Conservation (phyloP, 2,888 invertebrate genomes). For the Lycaena phlaeas region DNA sequence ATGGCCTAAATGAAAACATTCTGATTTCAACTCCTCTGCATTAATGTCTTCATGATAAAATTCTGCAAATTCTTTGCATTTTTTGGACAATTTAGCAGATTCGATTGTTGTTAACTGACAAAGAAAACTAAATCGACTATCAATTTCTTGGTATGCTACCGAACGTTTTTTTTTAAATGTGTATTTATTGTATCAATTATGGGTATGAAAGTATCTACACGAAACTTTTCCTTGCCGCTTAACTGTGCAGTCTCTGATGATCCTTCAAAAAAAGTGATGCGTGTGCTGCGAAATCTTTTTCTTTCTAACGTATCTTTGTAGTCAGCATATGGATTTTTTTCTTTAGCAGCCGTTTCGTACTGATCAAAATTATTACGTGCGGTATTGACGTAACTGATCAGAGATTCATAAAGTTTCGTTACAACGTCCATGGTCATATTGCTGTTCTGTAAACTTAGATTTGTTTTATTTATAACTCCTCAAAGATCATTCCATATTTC, state of each 20-base stretch:
- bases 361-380: constrained; percentile 7
- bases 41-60: constrained; percentile 4
- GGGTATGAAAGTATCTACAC: constrained; percentile 17
- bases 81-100: constrained; percentile 16
- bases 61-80: constrained; percentile 13
- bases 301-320: too few relatives aligned
- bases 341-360: too few relatives aligned
- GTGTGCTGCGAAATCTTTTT: constrained; percentile 11
- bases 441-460: constrained; percentile 12
- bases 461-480: constrained; percentile 13
- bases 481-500: constrained; percentile 8
- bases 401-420: constrained; percentile 14
- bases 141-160: constrained; percentile 12
- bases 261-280: constrained; percentile 18
- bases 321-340: background rate
- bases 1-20: too few relatives aligned
- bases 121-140: constrained; percentile 15
- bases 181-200: constrained; percentile 16
- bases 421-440: constrained; percentile 14
- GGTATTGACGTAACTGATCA: too few relatives aligned
- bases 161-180: constrained; percentile 15
- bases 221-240: constrained; percentile 18
- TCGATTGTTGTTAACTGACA: constrained; percentile 16
- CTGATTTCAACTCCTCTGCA: too few relatives aligned
- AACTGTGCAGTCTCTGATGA: constrained; percentile 14